Evolutionary conservation across 35 echinoderm and acorn worm genomes (phyloP).

Genomic region (Apostichopus japonicus): DNA sequence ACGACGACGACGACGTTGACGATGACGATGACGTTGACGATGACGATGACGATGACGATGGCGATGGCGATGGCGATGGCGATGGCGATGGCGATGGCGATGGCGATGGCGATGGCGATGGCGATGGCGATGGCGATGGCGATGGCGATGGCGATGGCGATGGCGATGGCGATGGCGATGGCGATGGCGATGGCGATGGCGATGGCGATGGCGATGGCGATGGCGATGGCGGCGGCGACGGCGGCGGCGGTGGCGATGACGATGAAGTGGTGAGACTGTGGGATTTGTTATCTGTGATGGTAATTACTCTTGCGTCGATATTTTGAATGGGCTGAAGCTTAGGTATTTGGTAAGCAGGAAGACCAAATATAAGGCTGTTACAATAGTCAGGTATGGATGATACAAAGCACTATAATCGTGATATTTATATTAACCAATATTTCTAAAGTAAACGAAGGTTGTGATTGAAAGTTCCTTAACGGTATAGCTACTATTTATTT

Average conservation of each 20-base stretch:
- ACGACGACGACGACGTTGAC: neutral
- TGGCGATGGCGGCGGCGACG: neutral
- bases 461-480: too few species aligned
- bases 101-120: conserved; percentile 5
- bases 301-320: too few species aligned
- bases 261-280: too few species aligned
- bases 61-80: conserved; percentile 5
- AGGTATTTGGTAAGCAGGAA: too few species aligned
- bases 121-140: conserved; percentile 5
- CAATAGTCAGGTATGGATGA: too few species aligned
- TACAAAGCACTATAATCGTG: too few species aligned
- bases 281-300: too few species aligned
- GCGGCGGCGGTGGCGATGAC: neutral
- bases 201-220: conserved; percentile 5
- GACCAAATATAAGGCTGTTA: too few species aligned
- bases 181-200: conserved; percentile 5
- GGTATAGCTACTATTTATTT: too few species aligned
- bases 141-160: conserved; percentile 5
- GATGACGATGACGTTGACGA: neutral
- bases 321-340: too few species aligned
- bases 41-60: neutral
- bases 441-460: too few species aligned
- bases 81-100: conserved; percentile 5
- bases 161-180: conserved; percentile 5
- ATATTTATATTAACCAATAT: too few species aligned